These are phyloP conservation scores for Agrochola litura DNA, from an alignment of 2,888 invertebrate genomes.

Conservation along the genomic window DNA sequence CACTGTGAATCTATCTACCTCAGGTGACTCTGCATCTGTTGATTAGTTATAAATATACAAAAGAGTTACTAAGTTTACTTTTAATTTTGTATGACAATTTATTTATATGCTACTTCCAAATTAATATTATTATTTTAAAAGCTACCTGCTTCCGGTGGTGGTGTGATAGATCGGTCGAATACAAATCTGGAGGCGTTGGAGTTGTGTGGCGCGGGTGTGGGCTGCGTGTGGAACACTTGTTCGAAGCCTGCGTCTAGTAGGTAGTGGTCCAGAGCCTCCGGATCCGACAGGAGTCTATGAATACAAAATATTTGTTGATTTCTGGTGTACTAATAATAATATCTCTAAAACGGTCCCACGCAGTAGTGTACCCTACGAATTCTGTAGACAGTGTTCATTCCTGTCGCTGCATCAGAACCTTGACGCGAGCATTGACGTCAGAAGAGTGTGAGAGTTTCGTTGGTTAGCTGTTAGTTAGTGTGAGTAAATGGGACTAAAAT, in stretches of 20 bases:
- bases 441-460: neutral
- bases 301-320: constrained; percentile 10
- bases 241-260: constrained; percentile 95
- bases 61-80: neutral
- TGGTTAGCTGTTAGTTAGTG: neutral
- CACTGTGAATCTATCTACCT: constrained; percentile 98
- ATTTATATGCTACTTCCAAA: too few relatives aligned
- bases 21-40: constrained; percentile 94
- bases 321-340: too few relatives aligned
- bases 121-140: neutral
- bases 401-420: neutral
- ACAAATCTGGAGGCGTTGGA: constrained; percentile 79
- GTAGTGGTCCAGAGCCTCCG: constrained; percentile 96
- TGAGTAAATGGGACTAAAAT: neutral
- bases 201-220: constrained; percentile 74
- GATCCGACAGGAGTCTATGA: constrained; percentile 94
- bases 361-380: neutral
- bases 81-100: neutral
- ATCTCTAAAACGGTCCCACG: neutral
- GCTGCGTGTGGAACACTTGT: constrained; percentile 93
- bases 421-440: neutral
- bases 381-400: neutral
- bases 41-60: neutral
- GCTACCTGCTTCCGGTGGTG: constrained; percentile 82
- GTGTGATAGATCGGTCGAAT: constrained; percentile 84